Conservation (phyloP, 2,797 vertebrate genomes). For the Cuniculus paca region DNA sequence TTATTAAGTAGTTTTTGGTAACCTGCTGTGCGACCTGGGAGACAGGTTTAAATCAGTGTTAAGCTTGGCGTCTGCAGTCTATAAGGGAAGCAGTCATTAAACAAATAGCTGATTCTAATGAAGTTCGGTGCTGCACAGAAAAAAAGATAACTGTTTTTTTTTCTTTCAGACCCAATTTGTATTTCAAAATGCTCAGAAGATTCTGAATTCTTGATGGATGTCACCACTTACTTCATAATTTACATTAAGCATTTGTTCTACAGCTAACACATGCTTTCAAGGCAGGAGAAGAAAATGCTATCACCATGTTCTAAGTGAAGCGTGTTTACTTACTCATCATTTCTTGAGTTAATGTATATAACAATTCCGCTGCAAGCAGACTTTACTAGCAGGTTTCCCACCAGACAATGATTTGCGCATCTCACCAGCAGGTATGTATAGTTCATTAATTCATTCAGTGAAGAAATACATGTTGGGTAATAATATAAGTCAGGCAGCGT, state of each 20-base stretch:
- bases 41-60: not conserved
- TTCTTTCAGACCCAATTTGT: not conserved
- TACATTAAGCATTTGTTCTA: not conserved
- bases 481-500: not conserved
- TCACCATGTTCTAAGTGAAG: not conserved
- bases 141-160: not conserved
- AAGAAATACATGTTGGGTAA: not conserved
- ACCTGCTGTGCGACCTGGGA: not conserved
- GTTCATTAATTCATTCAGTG: not conserved
- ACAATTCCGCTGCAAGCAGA: conserved; percentile 5
- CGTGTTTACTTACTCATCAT: not conserved
- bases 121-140: not conserved
- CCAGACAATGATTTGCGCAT: not conserved
- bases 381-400: not conserved
- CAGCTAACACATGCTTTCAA: not conserved
- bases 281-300: not conserved
- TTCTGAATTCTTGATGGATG: not conserved
- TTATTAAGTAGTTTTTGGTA: not conserved
- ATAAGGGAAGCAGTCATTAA: not conserved
- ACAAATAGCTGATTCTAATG: not conserved
- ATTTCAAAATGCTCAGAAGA: not conserved
- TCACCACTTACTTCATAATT: not conserved
- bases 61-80: not conserved
- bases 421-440: not conserved
- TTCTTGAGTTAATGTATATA: not conserved